Evolutionary conservation across 2,113 vertebrate genomes (phyloP), one percentile per base, ranked within the genome.

Genomic region (Lophotis ruficrista): DNA sequence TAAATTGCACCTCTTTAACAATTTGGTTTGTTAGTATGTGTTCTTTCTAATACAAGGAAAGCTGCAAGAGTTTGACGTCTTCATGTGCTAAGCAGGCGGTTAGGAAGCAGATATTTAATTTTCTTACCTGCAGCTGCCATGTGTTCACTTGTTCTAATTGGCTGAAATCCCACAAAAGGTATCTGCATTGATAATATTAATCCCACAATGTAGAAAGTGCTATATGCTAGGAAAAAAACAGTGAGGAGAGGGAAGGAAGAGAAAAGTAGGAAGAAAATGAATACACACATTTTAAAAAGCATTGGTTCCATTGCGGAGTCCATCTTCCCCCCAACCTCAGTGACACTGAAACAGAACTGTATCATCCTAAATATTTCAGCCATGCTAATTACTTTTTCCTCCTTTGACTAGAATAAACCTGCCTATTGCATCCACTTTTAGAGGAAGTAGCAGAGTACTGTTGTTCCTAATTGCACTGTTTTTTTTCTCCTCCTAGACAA

Each of bases 131-230:
- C 99, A 90, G 99, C 99, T 87, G 99, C 99, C 99, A 99, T 99
- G 98, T 99, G 99, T 86, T 99, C 99, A 87, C 99, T 99, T 96
- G 99, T 99, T 97, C 99, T 98, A 97, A 99, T 99, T 94, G 99
- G 99, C 95, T 99, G 99, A 97, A 99, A 99, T 96, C 99, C 99
- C 87, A 99, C 99, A 79, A 99, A 99, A 41, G 99, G 99, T 96
- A 99, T 98, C 97, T 99, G 99, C 99, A 99, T 99, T 3, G 99
- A 99, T 93, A 99, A 97, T 93, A 99, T 98, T 92, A 99, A 98
- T n/a, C 99, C 99, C 97, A 99, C 98, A 76, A 99, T 99, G 98
- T 99, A 99, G 98, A 99, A 99, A 92, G 99, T 99, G 98, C 99
- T 99, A 97, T 99, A 99, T 79, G 99, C 99, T 99, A 97, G 45